phyloP scores from a whole-genome alignment of 2,113 vertebrate genomes.

The Corythornis madagascariensis region DNA sequence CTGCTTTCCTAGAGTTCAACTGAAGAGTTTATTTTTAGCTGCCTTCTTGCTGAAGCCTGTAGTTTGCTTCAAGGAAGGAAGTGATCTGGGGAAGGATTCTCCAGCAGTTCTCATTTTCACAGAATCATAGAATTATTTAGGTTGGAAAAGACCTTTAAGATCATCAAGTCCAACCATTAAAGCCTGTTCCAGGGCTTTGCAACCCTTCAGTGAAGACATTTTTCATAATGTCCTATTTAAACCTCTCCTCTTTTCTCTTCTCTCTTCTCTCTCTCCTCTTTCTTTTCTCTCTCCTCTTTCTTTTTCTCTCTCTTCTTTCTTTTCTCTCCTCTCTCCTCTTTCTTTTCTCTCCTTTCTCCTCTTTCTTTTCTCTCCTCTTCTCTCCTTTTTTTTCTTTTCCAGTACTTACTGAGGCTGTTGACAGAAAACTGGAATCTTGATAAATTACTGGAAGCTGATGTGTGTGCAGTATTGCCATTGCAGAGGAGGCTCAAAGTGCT shows the following conservation, averaged over 20 bases:
- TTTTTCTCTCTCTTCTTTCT: no score
- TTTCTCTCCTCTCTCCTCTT: no score
- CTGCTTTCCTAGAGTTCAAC: constrained; percentile 56
- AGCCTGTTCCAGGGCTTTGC: not conserved
- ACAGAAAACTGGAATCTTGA: not conserved
- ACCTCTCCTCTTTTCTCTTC: not conserved
- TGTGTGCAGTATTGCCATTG: not conserved
- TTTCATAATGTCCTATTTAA: not conserved
- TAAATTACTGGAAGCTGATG: not conserved
- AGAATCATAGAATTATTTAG: not conserved
- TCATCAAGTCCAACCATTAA: not conserved
- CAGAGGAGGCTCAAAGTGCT: not conserved
- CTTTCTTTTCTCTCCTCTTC: no score
- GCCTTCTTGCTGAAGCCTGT: constrained; percentile 15
- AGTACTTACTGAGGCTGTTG: not conserved
- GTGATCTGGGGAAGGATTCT: constrained; percentile 2
- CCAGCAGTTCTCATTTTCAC: not conserved
- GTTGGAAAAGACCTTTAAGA: not conserved
- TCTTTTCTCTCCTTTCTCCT: no score
- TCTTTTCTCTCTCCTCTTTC: no score
- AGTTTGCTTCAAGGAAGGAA: constrained; percentile 46
- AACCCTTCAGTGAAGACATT: not conserved
- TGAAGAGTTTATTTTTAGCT: constrained; percentile 59
- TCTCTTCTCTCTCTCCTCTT: no score
- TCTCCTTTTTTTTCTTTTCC: not conserved